Percentiles rank a stretch among this genome's conserved stretches.
These are phyloP conservation scores for Rhabdophis nuchalis DNA, from an alignment of 2,797 vertebrate genomes.

Conservation along the genomic window DNA sequence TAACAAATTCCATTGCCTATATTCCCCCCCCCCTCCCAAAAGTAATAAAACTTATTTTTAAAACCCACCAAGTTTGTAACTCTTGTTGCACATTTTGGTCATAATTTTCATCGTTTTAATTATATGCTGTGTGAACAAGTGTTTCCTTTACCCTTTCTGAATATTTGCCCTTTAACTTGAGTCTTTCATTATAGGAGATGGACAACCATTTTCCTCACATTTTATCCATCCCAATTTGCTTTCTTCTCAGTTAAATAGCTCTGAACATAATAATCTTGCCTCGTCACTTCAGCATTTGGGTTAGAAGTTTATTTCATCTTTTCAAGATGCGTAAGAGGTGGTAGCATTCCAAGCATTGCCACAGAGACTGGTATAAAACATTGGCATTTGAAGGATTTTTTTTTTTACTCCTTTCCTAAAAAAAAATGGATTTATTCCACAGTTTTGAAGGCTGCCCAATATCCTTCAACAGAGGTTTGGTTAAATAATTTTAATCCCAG, in stretches of 20 bases:
- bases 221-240: not conserved
- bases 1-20: not conserved
- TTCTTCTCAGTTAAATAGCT: not conserved
- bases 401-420: not conserved
- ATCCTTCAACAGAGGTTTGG: not conserved
- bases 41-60: not conserved
- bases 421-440: not conserved
- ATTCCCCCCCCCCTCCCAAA: not conserved
- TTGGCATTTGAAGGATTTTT: not conserved
- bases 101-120: not conserved
- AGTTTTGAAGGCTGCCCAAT: not conserved
- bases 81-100: not conserved
- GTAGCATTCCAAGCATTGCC: not conserved
- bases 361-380: not conserved
- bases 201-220: not conserved
- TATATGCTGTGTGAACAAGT: not conserved
- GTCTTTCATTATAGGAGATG: not conserved
- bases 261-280: not conserved
- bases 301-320: not conserved
- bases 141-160: not conserved
- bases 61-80: not conserved
- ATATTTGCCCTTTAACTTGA: not conserved
- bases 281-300: not conserved
- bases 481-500: not conserved
- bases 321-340: not conserved